Base-by-base conservation (phyloP, 2,888 invertebrate genomes). In the Mesoligia furuncula region DNA sequence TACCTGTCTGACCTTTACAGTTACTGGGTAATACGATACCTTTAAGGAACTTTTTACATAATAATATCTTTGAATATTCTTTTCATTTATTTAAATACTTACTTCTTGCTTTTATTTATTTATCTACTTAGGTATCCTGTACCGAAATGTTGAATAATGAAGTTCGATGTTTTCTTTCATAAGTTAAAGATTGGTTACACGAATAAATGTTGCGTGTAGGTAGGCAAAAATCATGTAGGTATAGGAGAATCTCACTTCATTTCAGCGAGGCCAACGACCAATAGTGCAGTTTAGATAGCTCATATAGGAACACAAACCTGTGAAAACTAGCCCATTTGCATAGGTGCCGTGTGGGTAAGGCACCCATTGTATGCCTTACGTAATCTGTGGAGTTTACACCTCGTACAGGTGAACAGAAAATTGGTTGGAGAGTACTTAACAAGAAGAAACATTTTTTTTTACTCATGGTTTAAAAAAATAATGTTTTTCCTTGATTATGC, bases 331-430 rank as follows among this genome's bases (percentile, higher is more conserved):
- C 51, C 36, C 24, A 62, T 45, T 54, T 59, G 59, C 59, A n/a
- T 5, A 59, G 36, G 6, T 39, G 36, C 39, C 17, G 24, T n/a
- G 62, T 24, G 69, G 59, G 65, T 54, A 13, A 36, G 54, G 61
- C 39, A 39, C 27, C 77, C 81, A 84, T 84, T 83, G 83, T 84
- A 70, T 71, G 73, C 59, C 65, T 36, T 31, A 48, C 81, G 42
- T 81, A 74, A 77, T 62, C 73, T 68, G 68, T 57, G 77, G 17
- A 62, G 62, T 59, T 71, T 39, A 77, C 77, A 77, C 81, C 73
- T 80, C 59, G 84, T 77, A 81, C 83, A 74, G 76, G 62, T 59
- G 76, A 70, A 64, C 62, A 66, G 72, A 83, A 70, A 84, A 62
- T 62, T 62, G 8, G 4, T 77, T 57, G 24, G 1, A 2, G 11